Base-by-base conservation (phyloP, 1,140 invertebrate genomes). In the Atta colombica region DNA sequence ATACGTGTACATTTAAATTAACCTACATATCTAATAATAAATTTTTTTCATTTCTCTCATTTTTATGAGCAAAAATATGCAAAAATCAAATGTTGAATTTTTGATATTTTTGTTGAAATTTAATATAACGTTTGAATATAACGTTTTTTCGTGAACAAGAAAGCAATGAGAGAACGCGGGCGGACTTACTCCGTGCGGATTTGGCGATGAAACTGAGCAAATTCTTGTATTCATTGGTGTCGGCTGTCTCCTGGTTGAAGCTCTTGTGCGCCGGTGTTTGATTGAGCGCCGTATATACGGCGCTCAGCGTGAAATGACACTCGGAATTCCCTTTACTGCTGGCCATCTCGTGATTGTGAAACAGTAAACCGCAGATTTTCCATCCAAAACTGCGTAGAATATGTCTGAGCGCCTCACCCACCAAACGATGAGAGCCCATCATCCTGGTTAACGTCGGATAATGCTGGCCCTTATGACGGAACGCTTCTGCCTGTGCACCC, bases 391-490 rank as follows among this genome's bases (percentile, higher is more conserved):
- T 96, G 91, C 96, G 94, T 1, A 98, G 93, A 16, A 98, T 97
- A 58, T 96, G 95, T 1, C 96, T 94, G 1, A 98, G 96, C 16
- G 98, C 97, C 82, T 96, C 96, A 6, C 97, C 97, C 2, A 98
- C 96, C 91, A 97, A 96, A 72, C 96, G 96, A 94, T 98, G 98
- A 60, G 97, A 97, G 0, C 98, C 98, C 96, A 98, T 98, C 95
- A 99, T 97, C 55, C 98, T 96, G 0, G 98, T 99, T 14, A 99
- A 95, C 0, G 98, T 97, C 1, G 96, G 96, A 94, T 97, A 99
- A 86, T 96, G 94, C n/a, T 96, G 95, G 14, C 92, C 93, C 92
- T 97, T 97, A 93, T 96, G 95, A 51, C 96, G 96, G 94, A 98
- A 98, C 61, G 97, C 97, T 82, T 98, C 97, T 0, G 98, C 98